Base-by-base conservation (phyloP, 2,888 invertebrate genomes). In the Idaea aversata region DNA sequence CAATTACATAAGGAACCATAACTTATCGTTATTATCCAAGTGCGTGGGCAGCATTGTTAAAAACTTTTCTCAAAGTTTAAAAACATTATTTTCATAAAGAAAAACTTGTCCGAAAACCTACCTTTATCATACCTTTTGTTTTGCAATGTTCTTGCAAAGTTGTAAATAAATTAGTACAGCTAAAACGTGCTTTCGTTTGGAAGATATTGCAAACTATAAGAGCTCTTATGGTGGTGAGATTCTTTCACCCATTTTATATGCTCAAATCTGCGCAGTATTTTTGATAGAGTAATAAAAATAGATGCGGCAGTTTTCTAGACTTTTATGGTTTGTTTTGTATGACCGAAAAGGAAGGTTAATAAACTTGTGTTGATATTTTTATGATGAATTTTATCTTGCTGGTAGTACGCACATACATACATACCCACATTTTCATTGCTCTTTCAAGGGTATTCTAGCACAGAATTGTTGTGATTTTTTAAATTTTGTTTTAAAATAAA, bases 151-250 rank as follows among this genome's bases (percentile, higher is more conserved):
- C 69, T 65, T 64, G 65, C 65, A 75, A 74, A 80, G 76, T 75
- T 77, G 72, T 84, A 82, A 80, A 85, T 81, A 83, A 80, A 82
- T 84, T 82, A 81, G 75, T 72, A 65, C 71, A 71, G 71, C 77
- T 76, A 75, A 78, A 80, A 79, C 7, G 75, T 75, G 75, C 75
- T 68, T 67, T 73, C 82, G 71, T 72, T 79, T 70, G 86, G 80
- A 87, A 87, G 83, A 82, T 83, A 88, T 86, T 85, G 85, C 78
- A 81, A 84, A 84, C 84, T 83, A 84, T 83, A 82, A 84, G 75
- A 73, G 74, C 75, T 68, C 73, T 66, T 79, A 47, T 82, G 75
- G 77, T 76, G 73, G 74, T 57, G 47, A 77, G 72, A 80, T 77
- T 77, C 79, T 81, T 69, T 74, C 79, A 75, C 75, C 80, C 81